Evolutionary conservation across 2,797 vertebrate species (phyloP).

Genomic region (Rhabdomys pumilio): DNA sequence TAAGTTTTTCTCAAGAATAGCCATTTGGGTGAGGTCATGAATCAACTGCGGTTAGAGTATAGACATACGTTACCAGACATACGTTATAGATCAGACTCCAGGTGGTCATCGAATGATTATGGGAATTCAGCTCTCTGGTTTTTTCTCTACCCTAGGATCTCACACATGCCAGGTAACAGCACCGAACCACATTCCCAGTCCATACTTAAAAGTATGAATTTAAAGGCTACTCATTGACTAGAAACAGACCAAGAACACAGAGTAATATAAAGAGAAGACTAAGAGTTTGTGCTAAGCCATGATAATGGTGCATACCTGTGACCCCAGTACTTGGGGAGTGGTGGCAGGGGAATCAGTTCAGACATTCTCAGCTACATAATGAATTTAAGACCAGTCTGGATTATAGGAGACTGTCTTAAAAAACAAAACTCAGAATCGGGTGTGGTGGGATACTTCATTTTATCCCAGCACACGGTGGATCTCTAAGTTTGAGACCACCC

Average conservation of each 20-base stretch:
- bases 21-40: background rate
- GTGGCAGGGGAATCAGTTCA: background rate
- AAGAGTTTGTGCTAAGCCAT: background rate
- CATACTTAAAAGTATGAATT: background rate
- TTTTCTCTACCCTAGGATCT: background rate
- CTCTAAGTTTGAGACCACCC: background rate
- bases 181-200: background rate
- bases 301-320: background rate
- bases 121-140: background rate
- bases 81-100: background rate
- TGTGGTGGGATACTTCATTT: background rate
- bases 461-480: background rate
- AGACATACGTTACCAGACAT: background rate
- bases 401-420: background rate
- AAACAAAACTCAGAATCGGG: background rate
- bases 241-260: slow-evolving; percentile 38
- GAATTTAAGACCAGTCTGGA: background rate
- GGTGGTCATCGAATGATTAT: background rate
- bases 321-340: background rate
- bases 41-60: background rate
- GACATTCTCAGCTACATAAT: background rate
- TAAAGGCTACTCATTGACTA: background rate
- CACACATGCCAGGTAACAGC: background rate
- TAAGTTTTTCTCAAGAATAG: background rate
- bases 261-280: background rate